Conservation (phyloP, 2,888 invertebrate genomes). For the Nezara viridula region DNA sequence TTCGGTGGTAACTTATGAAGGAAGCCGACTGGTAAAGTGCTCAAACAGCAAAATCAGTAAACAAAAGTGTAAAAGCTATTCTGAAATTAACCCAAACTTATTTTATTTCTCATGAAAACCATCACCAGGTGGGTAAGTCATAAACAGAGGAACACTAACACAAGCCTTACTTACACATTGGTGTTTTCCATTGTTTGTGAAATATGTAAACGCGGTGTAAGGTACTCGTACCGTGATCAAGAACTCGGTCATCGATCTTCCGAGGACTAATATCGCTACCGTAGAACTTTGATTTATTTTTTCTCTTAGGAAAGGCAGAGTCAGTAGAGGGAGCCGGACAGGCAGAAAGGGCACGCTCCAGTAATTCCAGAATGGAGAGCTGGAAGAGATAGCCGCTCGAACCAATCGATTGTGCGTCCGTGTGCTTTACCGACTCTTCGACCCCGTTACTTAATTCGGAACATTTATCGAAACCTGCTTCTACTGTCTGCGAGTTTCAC, state of each 20-base stretch:
- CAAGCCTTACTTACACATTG: no score
- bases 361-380: conserved; percentile 38
- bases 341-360: conserved; percentile 46
- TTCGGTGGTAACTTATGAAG: no score
- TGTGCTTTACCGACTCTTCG: conserved; percentile 17
- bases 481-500: background rate
- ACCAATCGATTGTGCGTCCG: conserved; percentile 38
- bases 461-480: conserved; percentile 21
- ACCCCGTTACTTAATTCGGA: conserved; percentile 22
- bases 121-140: no score
- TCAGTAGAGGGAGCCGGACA: background rate
- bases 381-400: conserved; percentile 19
- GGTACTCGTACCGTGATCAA: no score
- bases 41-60: no score
- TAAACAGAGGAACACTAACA: no score
- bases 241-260: background rate
- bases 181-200: no score
- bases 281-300: background rate
- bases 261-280: background rate
- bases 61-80: no score
- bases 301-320: background rate
- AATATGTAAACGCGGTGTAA: no score
- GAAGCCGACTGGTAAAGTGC: no score
- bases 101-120: no score
- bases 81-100: no score